Evolutionary conservation across 2,113 vertebrate species (phyloP).

Genomic region (Sorex fumeus): DNA sequence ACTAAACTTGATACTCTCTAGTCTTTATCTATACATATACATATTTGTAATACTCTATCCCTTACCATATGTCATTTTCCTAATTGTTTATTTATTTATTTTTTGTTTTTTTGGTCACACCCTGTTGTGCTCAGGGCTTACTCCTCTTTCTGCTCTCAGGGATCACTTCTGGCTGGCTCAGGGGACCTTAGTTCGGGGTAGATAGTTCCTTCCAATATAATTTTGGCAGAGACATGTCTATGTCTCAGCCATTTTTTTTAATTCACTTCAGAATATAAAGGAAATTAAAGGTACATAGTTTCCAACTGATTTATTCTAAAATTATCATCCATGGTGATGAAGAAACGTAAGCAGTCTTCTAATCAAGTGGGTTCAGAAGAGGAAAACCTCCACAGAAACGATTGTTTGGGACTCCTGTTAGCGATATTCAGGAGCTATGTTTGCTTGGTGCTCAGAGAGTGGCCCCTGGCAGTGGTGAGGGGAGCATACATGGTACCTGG

Average conservation of each 20-base stretch:
- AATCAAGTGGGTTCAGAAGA: neutral
- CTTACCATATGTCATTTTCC: constrained; percentile 37
- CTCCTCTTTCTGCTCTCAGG: too few relatives aligned
- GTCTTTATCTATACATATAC: neutral
- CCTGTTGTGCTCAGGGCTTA: too few relatives aligned
- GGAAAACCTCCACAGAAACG: neutral
- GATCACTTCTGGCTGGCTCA: too few relatives aligned
- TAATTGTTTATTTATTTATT: neutral
- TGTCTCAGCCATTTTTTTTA: constrained; percentile 54
- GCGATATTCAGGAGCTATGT: too few relatives aligned
- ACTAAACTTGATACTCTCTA: neutral
- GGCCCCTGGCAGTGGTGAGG: neutral
- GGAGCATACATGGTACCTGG: neutral
- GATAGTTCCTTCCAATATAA: constrained; percentile 39
- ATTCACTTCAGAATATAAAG: constrained; percentile 56
- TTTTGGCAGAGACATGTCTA: constrained; percentile 30
- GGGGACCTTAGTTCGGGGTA: constrained; percentile 57
- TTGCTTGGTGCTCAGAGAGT: neutral
- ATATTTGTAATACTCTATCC: constrained; percentile 33
- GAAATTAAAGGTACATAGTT: constrained; percentile 58
- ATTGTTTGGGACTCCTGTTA: too few relatives aligned
- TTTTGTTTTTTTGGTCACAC: too few relatives aligned
- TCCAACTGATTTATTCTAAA: constrained; percentile 46
- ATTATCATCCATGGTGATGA: constrained; percentile 10
- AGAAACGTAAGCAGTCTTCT: constrained; percentile 45